Evolutionary conservation across 2,797 vertebrate genomes (phyloP).

Genomic region (Poliocrania exsul): DNA sequence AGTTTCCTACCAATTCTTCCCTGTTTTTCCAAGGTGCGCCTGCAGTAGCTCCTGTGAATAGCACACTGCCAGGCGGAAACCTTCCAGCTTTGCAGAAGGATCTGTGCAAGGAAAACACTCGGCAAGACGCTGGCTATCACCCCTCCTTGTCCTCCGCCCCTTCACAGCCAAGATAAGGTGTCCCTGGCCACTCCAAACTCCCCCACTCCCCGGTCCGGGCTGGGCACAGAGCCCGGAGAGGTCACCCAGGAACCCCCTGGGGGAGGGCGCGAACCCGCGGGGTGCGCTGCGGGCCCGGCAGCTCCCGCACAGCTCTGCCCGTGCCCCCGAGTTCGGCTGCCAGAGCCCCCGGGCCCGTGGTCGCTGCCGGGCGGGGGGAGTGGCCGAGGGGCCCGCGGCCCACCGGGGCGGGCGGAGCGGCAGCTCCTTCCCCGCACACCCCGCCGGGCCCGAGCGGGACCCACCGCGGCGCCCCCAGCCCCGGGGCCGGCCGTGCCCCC

Average conservation of each 20-base stretch:
- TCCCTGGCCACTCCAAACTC: not conserved
- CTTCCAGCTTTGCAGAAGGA: not conserved
- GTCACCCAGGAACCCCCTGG: not conserved
- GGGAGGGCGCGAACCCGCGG: not conserved
- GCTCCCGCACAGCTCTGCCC: not conserved
- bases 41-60: not conserved
- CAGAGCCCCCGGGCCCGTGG: not conserved
- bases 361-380: not conserved
- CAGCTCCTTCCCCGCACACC: not conserved
- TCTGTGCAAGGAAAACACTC: not conserved
- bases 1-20: not conserved
- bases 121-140: not conserved
- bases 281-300: not conserved
- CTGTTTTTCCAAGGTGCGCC: not conserved
- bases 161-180: not conserved
- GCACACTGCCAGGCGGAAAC: not conserved
- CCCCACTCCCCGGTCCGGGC: not conserved
- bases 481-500: not conserved
- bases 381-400: not conserved
- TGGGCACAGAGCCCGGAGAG: not conserved
- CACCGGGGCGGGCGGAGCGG: not conserved
- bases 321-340: not conserved
- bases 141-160: not conserved
- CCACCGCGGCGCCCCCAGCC: not conserved
- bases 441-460: not conserved